phyloP scores from a whole-genome alignment of 2,797 vertebrate species.

The Danio aesculapii region DNA sequence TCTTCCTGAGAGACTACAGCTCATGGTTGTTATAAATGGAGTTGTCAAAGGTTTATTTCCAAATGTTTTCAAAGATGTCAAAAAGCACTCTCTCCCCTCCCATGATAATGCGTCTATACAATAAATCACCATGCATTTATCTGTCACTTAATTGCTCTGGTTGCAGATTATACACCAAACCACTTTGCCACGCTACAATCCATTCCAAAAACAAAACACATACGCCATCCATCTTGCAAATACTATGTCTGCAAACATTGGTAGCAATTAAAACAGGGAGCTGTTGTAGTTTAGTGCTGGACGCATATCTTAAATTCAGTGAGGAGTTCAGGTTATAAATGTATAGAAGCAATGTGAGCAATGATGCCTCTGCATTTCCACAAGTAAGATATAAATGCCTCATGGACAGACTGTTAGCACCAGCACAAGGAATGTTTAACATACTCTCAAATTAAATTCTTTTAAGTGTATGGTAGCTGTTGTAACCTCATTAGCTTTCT shows the following conservation, averaged over 20 bases:
- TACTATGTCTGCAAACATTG: background rate
- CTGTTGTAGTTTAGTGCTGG: background rate
- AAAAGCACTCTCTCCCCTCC: conserved; percentile 3
- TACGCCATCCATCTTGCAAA: background rate
- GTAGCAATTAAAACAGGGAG: background rate
- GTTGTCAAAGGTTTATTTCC: background rate
- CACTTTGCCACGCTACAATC: background rate
- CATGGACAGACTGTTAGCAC: conserved; percentile 16
- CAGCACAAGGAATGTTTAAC: conserved; percentile 14
- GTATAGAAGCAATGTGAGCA: background rate
- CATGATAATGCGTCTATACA: background rate
- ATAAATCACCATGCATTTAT: background rate
- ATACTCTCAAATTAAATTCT: conserved; percentile 30
- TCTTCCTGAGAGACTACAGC: background rate
- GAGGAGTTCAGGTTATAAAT: background rate
- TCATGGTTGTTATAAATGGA: background rate
- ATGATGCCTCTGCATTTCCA: background rate
- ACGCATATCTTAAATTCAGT: background rate
- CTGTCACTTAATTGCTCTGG: background rate
- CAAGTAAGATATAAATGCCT: conserved; percentile 33
- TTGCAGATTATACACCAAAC: background rate
- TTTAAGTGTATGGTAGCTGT: background rate
- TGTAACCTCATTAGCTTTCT: background rate
- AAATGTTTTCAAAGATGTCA: conserved; percentile 6
- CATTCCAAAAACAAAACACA: background rate